Percentiles rank a stretch among this genome's conserved stretches.
phyloP scores from a whole-genome alignment of 2,797 vertebrate genomes.

The Denticeps clupeoides region DNA sequence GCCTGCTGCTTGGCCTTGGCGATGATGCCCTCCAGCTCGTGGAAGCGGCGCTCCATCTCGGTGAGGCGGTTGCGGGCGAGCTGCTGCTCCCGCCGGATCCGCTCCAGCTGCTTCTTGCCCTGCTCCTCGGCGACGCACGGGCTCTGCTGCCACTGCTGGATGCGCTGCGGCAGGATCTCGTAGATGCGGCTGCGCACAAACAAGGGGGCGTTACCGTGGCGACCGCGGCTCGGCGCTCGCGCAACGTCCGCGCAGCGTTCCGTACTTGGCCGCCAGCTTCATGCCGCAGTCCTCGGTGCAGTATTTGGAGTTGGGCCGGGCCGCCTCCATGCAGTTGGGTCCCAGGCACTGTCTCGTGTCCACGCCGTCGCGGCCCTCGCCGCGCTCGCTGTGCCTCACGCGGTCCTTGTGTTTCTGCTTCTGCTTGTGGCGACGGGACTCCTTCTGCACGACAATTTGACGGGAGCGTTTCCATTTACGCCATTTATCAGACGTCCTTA shows the following conservation, averaged over 20 bases:
- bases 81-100: conserved; percentile 84
- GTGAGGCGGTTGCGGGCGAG: conserved; percentile 78
- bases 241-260: not conserved
- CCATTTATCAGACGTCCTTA: too few species aligned
- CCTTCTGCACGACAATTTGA: conserved; percentile 56
- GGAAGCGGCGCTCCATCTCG: conserved; percentile 89
- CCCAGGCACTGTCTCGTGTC: conserved; percentile 80
- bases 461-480: not conserved
- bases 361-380: conserved; percentile 58
- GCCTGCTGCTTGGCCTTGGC: conserved; percentile 86
- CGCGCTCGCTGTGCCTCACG: conserved; percentile 64
- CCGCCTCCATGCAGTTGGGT: conserved; percentile 70
- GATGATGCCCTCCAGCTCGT: conserved; percentile 85
- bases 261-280: conserved; percentile 85
- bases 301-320: conserved; percentile 76
- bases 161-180: conserved; percentile 86
- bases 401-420: conserved; percentile 83
- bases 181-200: conserved; percentile 69
- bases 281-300: conserved; percentile 89
- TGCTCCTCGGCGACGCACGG: conserved; percentile 90
- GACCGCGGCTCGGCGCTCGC: too few species aligned
- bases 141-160: conserved; percentile 97
- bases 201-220: too few species aligned
- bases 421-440: conserved; percentile 81
- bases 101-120: conserved; percentile 85